These are phyloP conservation scores for Pangasius macronema DNA, from an alignment of 2,797 vertebrate genomes.

Conservation along the genomic window DNA sequence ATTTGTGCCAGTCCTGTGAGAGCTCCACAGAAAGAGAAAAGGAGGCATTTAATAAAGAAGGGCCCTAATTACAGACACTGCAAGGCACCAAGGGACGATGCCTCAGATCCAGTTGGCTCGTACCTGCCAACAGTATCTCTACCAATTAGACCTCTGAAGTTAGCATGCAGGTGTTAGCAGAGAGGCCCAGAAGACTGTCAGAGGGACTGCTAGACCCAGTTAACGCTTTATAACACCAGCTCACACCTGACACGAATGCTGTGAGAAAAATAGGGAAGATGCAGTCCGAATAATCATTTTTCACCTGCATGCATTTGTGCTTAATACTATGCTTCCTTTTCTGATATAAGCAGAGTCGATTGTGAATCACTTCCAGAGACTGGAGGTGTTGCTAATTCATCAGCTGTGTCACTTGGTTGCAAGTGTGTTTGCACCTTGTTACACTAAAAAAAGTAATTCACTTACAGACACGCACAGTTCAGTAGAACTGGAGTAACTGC, in stretches of 20 bases:
- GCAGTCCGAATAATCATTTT: not conserved
- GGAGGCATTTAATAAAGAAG: constrained; percentile 52
- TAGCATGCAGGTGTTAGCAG: constrained; percentile 47
- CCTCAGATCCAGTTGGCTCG: constrained; percentile 40
- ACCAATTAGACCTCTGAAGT: constrained; percentile 45
- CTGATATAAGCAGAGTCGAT: not conserved
- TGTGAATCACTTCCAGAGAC: not conserved
- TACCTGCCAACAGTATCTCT: constrained; percentile 43
- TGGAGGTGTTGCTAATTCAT: not conserved
- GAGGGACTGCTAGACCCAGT: not conserved
- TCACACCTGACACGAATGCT: constrained; percentile 24
- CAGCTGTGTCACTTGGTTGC: not conserved
- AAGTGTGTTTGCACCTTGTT: not conserved
- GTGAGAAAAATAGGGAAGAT: not conserved
- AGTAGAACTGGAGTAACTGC: not conserved
- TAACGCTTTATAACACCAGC: constrained; percentile 27
- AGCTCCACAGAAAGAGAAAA: constrained; percentile 9
- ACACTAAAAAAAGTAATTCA: not conserved
- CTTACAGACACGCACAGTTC: not conserved
- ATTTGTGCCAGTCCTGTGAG: constrained; percentile 31
- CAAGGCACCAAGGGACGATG: constrained; percentile 39
- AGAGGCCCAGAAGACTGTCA: constrained; percentile 22
- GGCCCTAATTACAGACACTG: constrained; percentile 55
- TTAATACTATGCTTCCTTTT: not conserved
- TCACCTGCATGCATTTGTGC: not conserved